Evolutionary conservation across 1,140 invertebrate genomes (phyloP), one percentile per base, ranked within the genome.

Genomic region (Probaryconus sp.): DNA sequence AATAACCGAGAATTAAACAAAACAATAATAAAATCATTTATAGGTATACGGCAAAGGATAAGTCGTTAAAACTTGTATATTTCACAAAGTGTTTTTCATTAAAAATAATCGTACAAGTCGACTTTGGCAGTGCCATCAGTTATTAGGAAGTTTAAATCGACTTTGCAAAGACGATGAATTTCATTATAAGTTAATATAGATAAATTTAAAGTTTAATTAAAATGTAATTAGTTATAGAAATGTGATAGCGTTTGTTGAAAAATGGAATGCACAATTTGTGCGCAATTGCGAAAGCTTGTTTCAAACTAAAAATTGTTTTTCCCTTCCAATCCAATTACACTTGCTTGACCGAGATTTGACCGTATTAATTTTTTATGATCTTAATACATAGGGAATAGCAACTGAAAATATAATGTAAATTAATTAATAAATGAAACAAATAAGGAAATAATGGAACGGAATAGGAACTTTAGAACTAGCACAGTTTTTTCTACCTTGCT

Each of bases 121-220:
- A 61, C n/a, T 48, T 61, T 48, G 0, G 14, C 11, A 4, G 2
- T 14, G 24, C 31, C 13, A 14, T 38, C 28, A 65, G 50, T 31
- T 65, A 37, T 38, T 30, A 18, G 6, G 30, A 68, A 69, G 55
- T 60, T 69, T 60, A 38, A 60, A 69, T 61, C 55, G 55, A 69
- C 55, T 69, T 69, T 0, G 16, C 14, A 11, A 55, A 69, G 65
- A 69, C 65, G 61, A 61, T 53, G 65, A 69, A 61, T 69, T 69
- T 61, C 65, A 61, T 69, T 69, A 69, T 61, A 61, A 60, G 65
- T 70, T 70, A 61, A 61, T 61, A 61, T 60, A 70, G 50, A 61
- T 70, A 69, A 69, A 69, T 70, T 61, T 56, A 56, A 70, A 70
- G 67, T 70, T 61, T 53, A 70, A 70, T 70, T 70, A 70, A 63